Conservation (phyloP, 2,888 invertebrate genomes). For the Phaedon cochleariae region DNA sequence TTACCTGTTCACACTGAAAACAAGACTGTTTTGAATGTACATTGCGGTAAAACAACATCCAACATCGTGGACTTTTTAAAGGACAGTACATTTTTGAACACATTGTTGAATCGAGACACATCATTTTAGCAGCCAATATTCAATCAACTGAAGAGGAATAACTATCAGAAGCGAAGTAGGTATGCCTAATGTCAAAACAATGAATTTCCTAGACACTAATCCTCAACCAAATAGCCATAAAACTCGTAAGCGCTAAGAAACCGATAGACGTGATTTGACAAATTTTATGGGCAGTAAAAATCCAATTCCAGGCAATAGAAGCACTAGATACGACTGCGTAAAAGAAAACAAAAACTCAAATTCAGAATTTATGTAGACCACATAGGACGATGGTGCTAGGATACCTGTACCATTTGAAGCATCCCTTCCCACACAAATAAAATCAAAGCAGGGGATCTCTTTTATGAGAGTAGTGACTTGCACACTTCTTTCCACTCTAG, state of each 20-base stretch:
- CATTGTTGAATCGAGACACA: too few relatives aligned
- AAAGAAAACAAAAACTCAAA: conserved; percentile 41
- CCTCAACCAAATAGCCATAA: conserved; percentile 15
- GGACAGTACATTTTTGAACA: too few relatives aligned
- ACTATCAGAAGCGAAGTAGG: not conserved
- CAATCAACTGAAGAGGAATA: too few relatives aligned
- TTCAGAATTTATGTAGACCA: conserved; percentile 55
- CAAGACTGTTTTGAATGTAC: too few relatives aligned
- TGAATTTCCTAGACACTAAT: not conserved
- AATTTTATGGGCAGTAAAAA: conserved; percentile 36
- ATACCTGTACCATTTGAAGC: conserved; percentile 36
- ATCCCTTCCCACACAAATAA: conserved; percentile 49
- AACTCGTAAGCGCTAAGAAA: conserved; percentile 25
- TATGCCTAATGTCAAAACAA: not conserved
- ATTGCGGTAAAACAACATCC: too few relatives aligned
- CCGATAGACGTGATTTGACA: conserved; percentile 31
- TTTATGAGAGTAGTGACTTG: conserved; percentile 53
- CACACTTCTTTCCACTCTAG: conserved; percentile 42
- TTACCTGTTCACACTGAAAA: too few relatives aligned
- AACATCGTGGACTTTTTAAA: too few relatives aligned
- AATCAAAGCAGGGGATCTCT: conserved; percentile 53
- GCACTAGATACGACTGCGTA: conserved; percentile 14
- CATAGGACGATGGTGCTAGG: conserved; percentile 47
- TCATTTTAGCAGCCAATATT: too few relatives aligned
- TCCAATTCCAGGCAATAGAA: conserved; percentile 31